Evolutionary conservation across 1,140 invertebrate genomes (phyloP), one percentile per base, ranked within the genome.

Genomic region (Drosophila navojoa): DNA sequence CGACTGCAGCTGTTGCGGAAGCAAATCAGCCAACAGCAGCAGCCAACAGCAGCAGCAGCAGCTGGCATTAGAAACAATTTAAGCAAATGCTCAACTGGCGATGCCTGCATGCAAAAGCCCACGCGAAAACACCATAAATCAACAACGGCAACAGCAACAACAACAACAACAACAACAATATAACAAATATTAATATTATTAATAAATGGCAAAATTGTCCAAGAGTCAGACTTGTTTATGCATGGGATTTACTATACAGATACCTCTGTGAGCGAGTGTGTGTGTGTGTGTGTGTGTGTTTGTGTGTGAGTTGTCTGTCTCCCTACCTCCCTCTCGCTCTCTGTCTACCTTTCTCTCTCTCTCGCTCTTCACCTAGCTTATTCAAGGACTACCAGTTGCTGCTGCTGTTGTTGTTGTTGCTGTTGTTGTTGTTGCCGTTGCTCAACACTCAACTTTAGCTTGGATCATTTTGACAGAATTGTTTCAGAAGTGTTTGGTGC

Each of bases 341-440:
- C 59, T 72, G 55, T 63, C 59, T 66, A 38, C 25, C 11, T 50
- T 3, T 38, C n/a, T 59, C 16, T 42, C 27, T 6, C 27, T 29
- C 4, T 6, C 27, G 27, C 5, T 29, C 5, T 16, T 7, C 16
- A 7, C 10, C 13, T 32, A 35, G 15, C 40, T 35, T 27, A 57
- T 61, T 76, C 73, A 76, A 76, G 73, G 73, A 76, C 73, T 76
- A 57, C 73, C 54, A 76, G 69, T 67, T 52, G 27, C 15, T 54
- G 62, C 27, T 54, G 42, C 16, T 57, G 53, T 6, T 38, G 69
- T 55, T 52, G 27, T 11, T 54, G 61, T 22, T 54, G 40, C 4
- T 29, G 27, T 29, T 6, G 27, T 4, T 22, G 19, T 22, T 22
- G 19, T 22, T 57, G 53, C 11, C 11, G 69, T 13, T 57, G 53